These are phyloP conservation scores for Syndactyla subalaris DNA, from an alignment of 2,797 vertebrate species.

Conservation along the genomic window DNA sequence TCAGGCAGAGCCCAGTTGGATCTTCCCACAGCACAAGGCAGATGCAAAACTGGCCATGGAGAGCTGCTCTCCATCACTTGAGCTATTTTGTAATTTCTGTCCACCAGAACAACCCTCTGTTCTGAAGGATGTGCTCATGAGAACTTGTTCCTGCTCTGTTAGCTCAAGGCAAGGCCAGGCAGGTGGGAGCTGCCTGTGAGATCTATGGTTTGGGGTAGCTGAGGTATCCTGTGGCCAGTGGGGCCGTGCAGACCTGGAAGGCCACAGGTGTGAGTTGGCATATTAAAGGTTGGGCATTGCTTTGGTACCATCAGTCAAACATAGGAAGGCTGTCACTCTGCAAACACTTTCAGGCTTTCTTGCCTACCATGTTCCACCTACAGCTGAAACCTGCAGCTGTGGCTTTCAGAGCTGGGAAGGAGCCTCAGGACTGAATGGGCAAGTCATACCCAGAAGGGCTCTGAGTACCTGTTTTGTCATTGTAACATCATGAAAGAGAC, in stretches of 20 bases:
- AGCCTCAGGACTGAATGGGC: neutral
- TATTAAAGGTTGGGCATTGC: neutral
- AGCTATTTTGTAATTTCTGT: neutral
- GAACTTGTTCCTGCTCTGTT: neutral
- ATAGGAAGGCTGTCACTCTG: accelerated
- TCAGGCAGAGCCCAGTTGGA: neutral
- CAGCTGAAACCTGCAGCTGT: neutral
- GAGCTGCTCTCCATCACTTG: neutral
- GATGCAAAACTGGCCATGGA: accelerated
- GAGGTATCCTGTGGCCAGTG: neutral
- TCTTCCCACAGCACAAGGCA: accelerated
- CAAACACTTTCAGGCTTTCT: neutral
- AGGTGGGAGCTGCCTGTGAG: neutral
- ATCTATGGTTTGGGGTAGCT: accelerated
- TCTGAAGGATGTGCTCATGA: neutral
- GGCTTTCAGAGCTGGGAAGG: neutral
- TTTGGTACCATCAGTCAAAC: neutral
- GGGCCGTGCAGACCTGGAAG: no score
- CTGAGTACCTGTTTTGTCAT: neutral
- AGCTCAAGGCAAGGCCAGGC: neutral
- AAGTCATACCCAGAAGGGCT: neutral
- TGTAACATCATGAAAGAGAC: neutral
- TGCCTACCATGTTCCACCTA: neutral
- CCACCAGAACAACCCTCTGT: neutral
- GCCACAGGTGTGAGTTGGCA: accelerated